Evolutionary conservation across 2,797 vertebrate species (phyloP).

Genomic region (Syngnathus acus): DNA sequence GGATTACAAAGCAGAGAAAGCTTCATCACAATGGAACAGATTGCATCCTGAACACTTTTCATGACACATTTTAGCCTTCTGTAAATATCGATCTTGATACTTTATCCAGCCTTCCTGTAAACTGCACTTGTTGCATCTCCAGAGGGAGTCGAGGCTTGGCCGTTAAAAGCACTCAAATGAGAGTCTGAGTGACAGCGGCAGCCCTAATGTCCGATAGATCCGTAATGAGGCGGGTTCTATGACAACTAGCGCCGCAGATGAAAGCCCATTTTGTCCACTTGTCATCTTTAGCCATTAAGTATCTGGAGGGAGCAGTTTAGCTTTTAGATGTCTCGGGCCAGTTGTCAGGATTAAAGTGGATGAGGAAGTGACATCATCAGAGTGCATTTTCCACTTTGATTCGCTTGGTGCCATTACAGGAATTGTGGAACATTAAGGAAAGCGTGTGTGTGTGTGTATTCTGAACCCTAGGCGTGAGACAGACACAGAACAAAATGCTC

Average conservation of each 20-base stretch:
- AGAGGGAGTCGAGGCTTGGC: not conserved
- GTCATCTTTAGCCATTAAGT: constrained; percentile 40
- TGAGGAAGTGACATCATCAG: constrained; percentile 58
- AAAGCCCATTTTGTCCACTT: constrained; percentile 34
- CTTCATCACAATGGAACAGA: not conserved
- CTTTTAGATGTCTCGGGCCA: constrained; percentile 33
- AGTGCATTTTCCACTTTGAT: constrained; percentile 55
- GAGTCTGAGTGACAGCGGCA: constrained; percentile 26
- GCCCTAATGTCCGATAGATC: constrained; percentile 28
- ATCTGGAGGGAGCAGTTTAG: constrained; percentile 30
- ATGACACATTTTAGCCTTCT: too few species aligned
- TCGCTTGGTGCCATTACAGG: constrained; percentile 2
- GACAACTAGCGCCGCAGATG: constrained; percentile 24
- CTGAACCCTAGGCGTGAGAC: constrained; percentile 15
- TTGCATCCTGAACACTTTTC: not conserved
- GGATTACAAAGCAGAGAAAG: not conserved
- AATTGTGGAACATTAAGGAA: constrained; percentile 1
- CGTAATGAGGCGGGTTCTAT: constrained; percentile 3
- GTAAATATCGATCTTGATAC: not conserved
- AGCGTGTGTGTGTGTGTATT: constrained; percentile 11
- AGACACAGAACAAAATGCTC: constrained; percentile 42
- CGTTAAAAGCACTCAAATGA: constrained; percentile 17
- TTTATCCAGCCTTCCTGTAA: constrained; percentile 5
- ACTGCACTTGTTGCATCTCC: constrained; percentile 11
- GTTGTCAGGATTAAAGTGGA: constrained; percentile 42